Base-by-base conservation (phyloP, 2,797 vertebrate species). In the Paguma larvata region DNA sequence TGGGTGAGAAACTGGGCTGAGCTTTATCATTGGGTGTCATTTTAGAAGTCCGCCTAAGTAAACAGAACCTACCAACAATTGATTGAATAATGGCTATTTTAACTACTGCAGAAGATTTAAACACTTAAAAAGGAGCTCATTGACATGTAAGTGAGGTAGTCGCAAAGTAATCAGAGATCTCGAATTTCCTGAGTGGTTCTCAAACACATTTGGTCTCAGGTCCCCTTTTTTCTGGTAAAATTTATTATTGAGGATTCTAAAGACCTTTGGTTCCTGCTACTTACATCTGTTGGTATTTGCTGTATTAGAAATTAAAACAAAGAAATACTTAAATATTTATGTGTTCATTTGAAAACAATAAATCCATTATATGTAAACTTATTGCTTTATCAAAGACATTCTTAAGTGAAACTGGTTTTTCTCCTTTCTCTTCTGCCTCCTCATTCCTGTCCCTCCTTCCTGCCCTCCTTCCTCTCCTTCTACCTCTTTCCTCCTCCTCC, bases 91-190 rank as follows among this genome's bases (percentile, higher is more conserved):
- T 80, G 75, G 89, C 72, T 92, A 92, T 89, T 92, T 96, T 84
- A 92, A 92, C 34, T 82, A n/a, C 92, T 41, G 89, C 44, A 67
- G 38, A 92, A 79, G 51, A 92, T 89, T 82, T 75, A 89, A 91
- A 82, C 85, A 63, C n/a, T 84, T 92, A n/a, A 75, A 34, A 56
- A 83, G 78, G 68, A 41, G 30, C 70, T 86, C 83, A 89, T 90
- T 86, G 92, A 85, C 80, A 75, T 92, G 21, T 87, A 38, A 75
- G 75, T 7, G 68, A 67, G 73, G 86, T 32, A 38, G 53, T 59
- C 72, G 46, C 48, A 78, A 70, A 86, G 56, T 78, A 59, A 53
- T 87, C 44, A 80, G 79, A 91, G 21, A 41, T 44, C 32, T 51
- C 53, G 1, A 41, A 48, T 82, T 95, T 84, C 79, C 44, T 89